These are phyloP conservation scores for Lagopus leucura DNA, from an alignment of 2,113 vertebrate species.

Conservation along the genomic window DNA sequence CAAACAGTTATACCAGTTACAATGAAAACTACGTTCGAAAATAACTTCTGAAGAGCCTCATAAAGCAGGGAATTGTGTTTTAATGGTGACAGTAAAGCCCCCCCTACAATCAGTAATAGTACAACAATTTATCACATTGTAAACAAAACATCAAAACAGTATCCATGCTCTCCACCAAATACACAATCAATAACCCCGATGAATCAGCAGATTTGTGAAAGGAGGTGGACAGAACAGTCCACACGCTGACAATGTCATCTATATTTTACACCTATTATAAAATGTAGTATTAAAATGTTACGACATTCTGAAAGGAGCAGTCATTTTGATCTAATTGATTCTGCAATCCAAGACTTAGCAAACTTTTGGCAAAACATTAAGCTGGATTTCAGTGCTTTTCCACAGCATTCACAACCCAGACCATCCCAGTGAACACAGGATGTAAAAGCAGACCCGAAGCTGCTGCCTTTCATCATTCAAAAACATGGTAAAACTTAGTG, in stretches of 20 bases:
- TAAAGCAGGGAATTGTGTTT: not conserved
- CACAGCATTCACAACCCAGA: not conserved
- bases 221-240: not conserved
- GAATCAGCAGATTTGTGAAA: slow-evolving; percentile 9
- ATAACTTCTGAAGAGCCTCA: not conserved
- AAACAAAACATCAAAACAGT: not conserved
- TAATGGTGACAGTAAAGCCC: not conserved
- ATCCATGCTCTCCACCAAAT: not conserved
- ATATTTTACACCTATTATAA: not conserved
- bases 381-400: not conserved
- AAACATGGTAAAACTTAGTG: not conserved
- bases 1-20: not conserved
- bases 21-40: not conserved
- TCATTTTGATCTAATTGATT: not conserved
- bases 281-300: not conserved
- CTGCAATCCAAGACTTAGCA: not conserved
- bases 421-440: accelerated
- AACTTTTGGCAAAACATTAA: not conserved
- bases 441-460: not conserved
- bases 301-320: not conserved
- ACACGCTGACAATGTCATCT: not conserved
- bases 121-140: not conserved
- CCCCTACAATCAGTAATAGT: not conserved
- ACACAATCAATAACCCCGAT: not conserved
- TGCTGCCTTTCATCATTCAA: not conserved